A percentile compares a stretch with the other conserved stretches of the same genome.
Evolutionary conservation across 2,797 vertebrate species (phyloP).

Genomic region (Trachurus trachurus): DNA sequence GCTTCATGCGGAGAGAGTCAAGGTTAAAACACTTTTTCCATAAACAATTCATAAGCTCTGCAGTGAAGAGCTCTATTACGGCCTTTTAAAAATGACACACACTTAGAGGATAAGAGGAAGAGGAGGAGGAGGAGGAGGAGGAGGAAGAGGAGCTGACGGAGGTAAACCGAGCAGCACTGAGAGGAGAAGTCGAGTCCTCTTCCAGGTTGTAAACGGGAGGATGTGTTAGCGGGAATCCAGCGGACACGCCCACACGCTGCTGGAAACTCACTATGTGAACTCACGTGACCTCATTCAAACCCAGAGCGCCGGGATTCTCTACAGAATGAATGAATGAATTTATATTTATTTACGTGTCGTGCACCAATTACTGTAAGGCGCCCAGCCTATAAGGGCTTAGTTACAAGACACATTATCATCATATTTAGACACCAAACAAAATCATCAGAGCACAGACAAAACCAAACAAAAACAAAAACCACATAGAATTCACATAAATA

Average conservation of each 20-base stretch:
- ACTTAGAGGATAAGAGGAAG: neutral
- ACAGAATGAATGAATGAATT: too few species aligned
- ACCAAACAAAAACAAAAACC: too few species aligned
- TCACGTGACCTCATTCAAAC: too few species aligned
- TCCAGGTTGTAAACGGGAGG: constrained; percentile 3
- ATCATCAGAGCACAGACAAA: too few species aligned
- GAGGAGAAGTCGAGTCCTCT: constrained; percentile 16
- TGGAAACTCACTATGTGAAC: too few species aligned
- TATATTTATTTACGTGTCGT: too few species aligned
- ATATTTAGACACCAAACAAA: too few species aligned
- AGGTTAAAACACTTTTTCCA: constrained; percentile 17
- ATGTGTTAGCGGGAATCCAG: neutral
- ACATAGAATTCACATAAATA: too few species aligned
- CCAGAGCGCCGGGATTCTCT: too few species aligned
- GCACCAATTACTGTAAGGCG: too few species aligned
- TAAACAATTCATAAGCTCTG: constrained; percentile 38
- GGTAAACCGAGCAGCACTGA: neutral
- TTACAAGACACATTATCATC: too few species aligned
- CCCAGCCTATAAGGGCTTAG: too few species aligned
- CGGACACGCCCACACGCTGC: neutral
- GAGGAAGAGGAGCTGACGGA: neutral
- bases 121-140: neutral
- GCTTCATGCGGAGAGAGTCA: neutral
- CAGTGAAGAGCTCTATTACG: constrained; percentile 4
- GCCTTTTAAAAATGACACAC: constrained; percentile 9